Evolutionary conservation across 23 tunicate genomes (phyloP).

Genomic region (Botrylloides violaceus): DNA sequence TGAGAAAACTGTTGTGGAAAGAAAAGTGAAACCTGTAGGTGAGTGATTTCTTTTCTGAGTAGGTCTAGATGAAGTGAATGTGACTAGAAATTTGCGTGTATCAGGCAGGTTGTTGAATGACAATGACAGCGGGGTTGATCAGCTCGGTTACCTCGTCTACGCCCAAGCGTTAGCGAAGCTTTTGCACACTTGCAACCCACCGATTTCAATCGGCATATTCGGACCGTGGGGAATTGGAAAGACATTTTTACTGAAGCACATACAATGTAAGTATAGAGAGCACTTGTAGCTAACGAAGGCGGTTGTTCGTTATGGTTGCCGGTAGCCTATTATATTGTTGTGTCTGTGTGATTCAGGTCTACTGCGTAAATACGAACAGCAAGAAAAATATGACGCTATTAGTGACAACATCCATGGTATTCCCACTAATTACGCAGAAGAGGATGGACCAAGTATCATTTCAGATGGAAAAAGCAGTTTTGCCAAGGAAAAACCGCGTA

Average conservation of each 20-base stretch:
- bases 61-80: too few species aligned
- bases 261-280: constrained; percentile 10
- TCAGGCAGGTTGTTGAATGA: constrained; percentile 70
- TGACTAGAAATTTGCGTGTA: too few species aligned
- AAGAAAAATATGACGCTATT: constrained; percentile 15
- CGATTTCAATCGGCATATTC: constrained; percentile 69
- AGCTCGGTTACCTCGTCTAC: constrained; percentile 48
- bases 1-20: not conserved
- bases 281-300: not conserved
- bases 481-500: constrained; percentile 6
- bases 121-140: constrained; percentile 52
- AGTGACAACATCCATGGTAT: not conserved
- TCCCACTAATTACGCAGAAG: not conserved
- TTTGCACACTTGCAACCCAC: constrained; percentile 42
- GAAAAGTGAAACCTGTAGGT: not conserved
- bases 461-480: not conserved
- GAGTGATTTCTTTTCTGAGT: not conserved
- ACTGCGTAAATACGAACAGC: constrained; percentile 28
- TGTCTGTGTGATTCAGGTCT: not conserved
- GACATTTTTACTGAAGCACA: constrained; percentile 69
- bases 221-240: constrained; percentile 95
- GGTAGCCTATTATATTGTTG: too few species aligned
- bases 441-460: not conserved
- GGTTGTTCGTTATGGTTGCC: not conserved
- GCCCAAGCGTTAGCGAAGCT: constrained; percentile 78